Evolutionary conservation across 2,888 invertebrate genomes (phyloP), one percentile per base, ranked within the genome.

Genomic region (Netelia virgata): DNA sequence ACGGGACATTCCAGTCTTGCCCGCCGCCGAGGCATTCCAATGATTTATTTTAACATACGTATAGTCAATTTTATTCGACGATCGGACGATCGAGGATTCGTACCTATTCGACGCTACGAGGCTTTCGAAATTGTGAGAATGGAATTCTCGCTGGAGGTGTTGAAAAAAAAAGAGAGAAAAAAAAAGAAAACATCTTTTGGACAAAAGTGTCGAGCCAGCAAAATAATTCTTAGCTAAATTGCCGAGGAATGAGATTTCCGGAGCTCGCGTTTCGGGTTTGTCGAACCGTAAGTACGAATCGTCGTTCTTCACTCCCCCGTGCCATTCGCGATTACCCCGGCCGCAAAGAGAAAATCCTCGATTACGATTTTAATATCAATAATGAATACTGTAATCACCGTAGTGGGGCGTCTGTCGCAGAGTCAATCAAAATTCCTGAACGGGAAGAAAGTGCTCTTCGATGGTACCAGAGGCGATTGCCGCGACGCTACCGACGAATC

Each of bases 161-260:
- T 11, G 11, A n/a, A 36, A 43, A 66, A 20, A 18, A 23, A 43
- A 66, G n/a, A 18, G 16, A 70, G 18, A 59, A 20, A 3, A 41
- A 43, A 59, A 18, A 2, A 36, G 3, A 1, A 20, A 50, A 41
- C n/a, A n/a, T n/a, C 28, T 28, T 28, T 20, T 6, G 11, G 53
- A 72, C 61, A 63, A 68, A 78, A 83, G 57, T 85, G 86, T 75
- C 84, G 85, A 86, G 68, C 63, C 86, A 81, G 89, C 89, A 82
- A 88, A 91, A 91, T 90, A 89, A 88, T 86, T 88, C 83, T 72
- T 64, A 80, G 85, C 85, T 83, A 86, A 90, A 89, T 89, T 85
- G 88, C 88, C 85, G 86, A 88, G 89, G 77, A 68, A 28, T 23
- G 50, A 18, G 59, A 74, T 63, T 50, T 69, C 83, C 47, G 10